These are phyloP conservation scores for Lottia gigantea DNA, from an alignment of 2,888 invertebrate species.

Conservation along the genomic window DNA sequence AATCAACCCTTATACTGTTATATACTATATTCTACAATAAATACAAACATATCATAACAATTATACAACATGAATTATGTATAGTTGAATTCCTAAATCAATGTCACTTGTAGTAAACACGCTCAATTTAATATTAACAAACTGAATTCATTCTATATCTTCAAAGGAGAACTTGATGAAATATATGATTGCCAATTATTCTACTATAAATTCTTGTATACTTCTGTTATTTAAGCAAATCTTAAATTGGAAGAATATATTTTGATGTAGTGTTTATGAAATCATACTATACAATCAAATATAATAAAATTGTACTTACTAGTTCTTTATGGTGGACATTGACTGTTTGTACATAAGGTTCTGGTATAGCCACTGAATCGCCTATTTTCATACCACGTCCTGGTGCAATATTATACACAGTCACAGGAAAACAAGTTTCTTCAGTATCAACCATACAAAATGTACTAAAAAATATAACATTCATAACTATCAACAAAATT, in stretches of 20 bases:
- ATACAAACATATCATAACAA: slow-evolving; percentile 11
- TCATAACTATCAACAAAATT: too few species aligned
- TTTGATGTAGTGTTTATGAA: background rate
- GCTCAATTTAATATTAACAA: too few species aligned
- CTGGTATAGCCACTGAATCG: slow-evolving; percentile 84
- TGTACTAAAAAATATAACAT: slow-evolving; percentile 73
- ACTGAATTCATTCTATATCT: too few species aligned
- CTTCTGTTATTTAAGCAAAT: background rate
- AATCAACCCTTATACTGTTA: slow-evolving; percentile 82
- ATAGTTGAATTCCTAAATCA: too few species aligned
- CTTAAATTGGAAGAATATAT: background rate
- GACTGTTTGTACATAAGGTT: slow-evolving; percentile 77
- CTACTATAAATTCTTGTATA: background rate
- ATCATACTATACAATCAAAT: background rate
- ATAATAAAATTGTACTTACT: slow-evolving; percentile 65
- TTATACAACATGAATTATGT: too few species aligned
- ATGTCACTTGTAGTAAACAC: too few species aligned
- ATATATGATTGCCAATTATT: too few species aligned
- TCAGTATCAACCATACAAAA: slow-evolving; percentile 84
- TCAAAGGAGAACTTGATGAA: too few species aligned
- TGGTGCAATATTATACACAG: slow-evolving; percentile 85
- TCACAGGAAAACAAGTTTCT: slow-evolving; percentile 79
- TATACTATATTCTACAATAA: slow-evolving; percentile 78
- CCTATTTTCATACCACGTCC: slow-evolving; percentile 87
- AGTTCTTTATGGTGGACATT: slow-evolving; percentile 73